Evolutionary conservation across 2,888 invertebrate genomes (phyloP), one percentile per base, ranked within the genome.

Genomic region (Drosophila yooni): DNA sequence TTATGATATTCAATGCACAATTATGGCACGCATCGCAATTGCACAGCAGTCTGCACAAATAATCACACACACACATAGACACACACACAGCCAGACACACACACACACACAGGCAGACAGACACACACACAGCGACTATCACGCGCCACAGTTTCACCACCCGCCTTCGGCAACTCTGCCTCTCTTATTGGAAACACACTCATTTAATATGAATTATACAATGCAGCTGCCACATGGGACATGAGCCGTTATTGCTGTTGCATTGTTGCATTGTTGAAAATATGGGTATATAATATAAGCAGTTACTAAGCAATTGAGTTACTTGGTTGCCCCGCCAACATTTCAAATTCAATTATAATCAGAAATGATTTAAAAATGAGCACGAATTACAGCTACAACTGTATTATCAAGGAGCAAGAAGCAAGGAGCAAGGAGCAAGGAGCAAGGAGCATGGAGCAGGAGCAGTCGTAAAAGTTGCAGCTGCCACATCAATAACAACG

Each of bases 1-100:
- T 85, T 81, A 81, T 74, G 75, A 74, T 89, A 84, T 78, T 79
- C 83, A 89, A 84, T 83, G 88, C 89, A 89, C 83, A 83, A 87
- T 89, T 89, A 89, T 83, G 40, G 63, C 48, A 54, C 51, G 38
- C 62, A 66, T 51, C 51, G 38, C 62, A 66, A 48, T 74, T 48
- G 29, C 62, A 27, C 46, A 46, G 15, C 46, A 46, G 7, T 46
- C 46, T 43, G 18, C 38, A 38, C 18, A 38, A 18, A 18, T 7
- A 36, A 6, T 6, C 6, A 36, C 3, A 15, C 36, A 36, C 36
- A 36, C 18, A 38, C 38, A 38, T 7, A 18, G 0, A 7, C 7
- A 38, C 38, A n/a, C 40, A 40, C n/a, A 40, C 5, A 3, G 21
- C 1, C n/a, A 40, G 0, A 40, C 40, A 38, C 18, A 18, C 38